Base-by-base conservation (phyloP, 2,888 invertebrate genomes). In the Eilema griseolum region DNA sequence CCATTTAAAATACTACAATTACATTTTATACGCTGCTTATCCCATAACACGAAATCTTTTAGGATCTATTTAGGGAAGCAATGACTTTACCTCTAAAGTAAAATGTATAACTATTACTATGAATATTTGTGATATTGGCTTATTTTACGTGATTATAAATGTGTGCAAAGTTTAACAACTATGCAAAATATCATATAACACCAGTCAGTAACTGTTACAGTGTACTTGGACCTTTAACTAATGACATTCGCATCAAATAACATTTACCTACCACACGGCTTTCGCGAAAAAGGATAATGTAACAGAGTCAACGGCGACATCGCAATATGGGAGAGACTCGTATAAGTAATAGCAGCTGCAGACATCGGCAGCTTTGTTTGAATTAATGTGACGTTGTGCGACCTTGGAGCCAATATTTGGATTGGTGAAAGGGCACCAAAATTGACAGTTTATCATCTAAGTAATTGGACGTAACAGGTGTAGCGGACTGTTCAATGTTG, bases 261-360 rank as follows among this genome's bases (percentile, higher is more conserved):
- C 88, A 79, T 75, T 73, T 82, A 85, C 86, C 61, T 89, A 90
- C 88, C 69, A 69, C 73, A 68, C 69, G 56, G 85, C 89, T 63
- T 72, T 88, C 87, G 86, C 88, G 88, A 85, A 75, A 88, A 89
- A 87, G 91, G 91, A 91, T 91, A 89, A 90, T 88, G 87, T 89
- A 85, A 85, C 88, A 77, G 82, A 88, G 86, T 88, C 89, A 88
- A 89, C 88, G 84, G 88, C 89, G 89, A 90, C 88, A 84, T 67
- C 80, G 87, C 85, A 90, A 90, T 89, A 89, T 87, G 87, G 86
- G 86, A 83, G 83, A 82, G 84, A 81, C 85, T 81, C 81, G 77
- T 85, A 78, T 83, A 86, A 87, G 85, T 86, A 86, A 88, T 88
- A 77, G 83, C 85, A 78, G 78, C 68, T 77, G 68, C 81, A 85